Base-by-base conservation (phyloP, 1,140 invertebrate species). In the Nilaparvata lugens region DNA sequence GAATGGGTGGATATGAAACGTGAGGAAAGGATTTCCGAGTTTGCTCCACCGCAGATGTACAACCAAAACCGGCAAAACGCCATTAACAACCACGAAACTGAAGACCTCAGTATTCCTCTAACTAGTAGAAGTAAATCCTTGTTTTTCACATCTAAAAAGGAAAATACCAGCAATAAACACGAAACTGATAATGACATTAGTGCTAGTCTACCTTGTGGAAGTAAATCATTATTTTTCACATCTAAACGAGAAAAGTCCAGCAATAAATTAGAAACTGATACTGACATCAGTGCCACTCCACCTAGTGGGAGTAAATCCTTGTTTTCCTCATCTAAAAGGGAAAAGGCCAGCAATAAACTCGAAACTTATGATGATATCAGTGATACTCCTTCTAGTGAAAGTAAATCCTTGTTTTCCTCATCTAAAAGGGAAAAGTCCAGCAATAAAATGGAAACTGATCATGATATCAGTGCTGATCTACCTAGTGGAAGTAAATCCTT, bases 1-100 rank as follows among this genome's bases (percentile, higher is more conserved):
- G 83, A 91, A 74, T 91, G 88, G 85, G 80, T 88, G 11, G 77
- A 87, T 58, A 83, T 87, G 66, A 82, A 88, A 70, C 78, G 88
- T 56, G 72, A 75, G 61, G 80, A 87, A 67, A 78, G 88, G 60
- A 73, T 74, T 9, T 58, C 76, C 5, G 86, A 90, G 71, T 91
- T 91, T 72, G 87, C 84, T 1, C 85, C 85, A 4, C 70, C 73
- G 2, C 66, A 52, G 42, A 31, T 23, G 45, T 45, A 60, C 38
- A 13, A 58, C 24, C 21, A 62, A 60, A 58, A 40, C 9, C n/a
- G 31, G 4, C 1, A n/a, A 28, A 5, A 14, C 16, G 16, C 11
- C 9, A 45, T 3, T 11, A 58, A 1, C 2, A 9, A 43, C 18
- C 4, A 7, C 6, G 19, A 51, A 11, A 24, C n/a, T 2, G 2